phyloP scores from a whole-genome alignment of 1,140 invertebrate genomes.

The Hylyphantes graminicola region DNA sequence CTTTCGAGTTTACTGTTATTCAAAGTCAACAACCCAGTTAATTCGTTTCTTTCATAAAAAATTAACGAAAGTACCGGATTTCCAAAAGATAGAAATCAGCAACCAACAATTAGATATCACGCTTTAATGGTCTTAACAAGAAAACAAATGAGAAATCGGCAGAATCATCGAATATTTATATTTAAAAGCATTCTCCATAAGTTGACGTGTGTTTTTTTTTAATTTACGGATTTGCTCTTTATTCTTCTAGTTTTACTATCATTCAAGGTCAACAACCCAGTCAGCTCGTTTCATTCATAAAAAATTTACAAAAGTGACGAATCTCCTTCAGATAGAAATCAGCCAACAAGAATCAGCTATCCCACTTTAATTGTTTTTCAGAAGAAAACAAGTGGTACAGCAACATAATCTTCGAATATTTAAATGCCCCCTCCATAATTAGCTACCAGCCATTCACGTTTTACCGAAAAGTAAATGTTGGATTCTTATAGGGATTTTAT shows the following conservation, averaged over 20 bases:
- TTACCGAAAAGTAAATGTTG: no score
- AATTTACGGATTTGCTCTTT: no score
- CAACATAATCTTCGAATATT: conserved; percentile 7
- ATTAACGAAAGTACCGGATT: conserved; percentile 2
- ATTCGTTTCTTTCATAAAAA: neutral
- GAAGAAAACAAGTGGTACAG: conserved; percentile 6
- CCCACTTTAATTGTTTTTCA: conserved; percentile 35
- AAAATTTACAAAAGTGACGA: conserved; percentile 7
- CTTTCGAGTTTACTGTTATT: no score
- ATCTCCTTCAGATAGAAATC: conserved; percentile 14
- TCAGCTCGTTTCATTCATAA: neutral
- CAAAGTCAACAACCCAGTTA: neutral
- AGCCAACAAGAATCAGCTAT: neutral
- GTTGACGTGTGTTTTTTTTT: no score
- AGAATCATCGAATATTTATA: neutral
- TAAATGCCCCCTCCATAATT: conserved; percentile 5
- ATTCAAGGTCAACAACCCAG: neutral
- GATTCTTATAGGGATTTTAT: no score
- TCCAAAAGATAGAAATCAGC: conserved; percentile 20
- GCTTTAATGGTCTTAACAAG: conserved; percentile 31
- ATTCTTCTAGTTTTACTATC: no score
- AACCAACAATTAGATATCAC: neutral
- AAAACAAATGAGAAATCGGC: conserved; percentile 16
- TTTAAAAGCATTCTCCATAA: no score
- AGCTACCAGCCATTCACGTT: no score